A percentile compares a stretch with the other conserved stretches of the same genome.
Evolutionary conservation across 2,113 vertebrate genomes (phyloP).

Genomic region (Pungitius pungitius): DNA sequence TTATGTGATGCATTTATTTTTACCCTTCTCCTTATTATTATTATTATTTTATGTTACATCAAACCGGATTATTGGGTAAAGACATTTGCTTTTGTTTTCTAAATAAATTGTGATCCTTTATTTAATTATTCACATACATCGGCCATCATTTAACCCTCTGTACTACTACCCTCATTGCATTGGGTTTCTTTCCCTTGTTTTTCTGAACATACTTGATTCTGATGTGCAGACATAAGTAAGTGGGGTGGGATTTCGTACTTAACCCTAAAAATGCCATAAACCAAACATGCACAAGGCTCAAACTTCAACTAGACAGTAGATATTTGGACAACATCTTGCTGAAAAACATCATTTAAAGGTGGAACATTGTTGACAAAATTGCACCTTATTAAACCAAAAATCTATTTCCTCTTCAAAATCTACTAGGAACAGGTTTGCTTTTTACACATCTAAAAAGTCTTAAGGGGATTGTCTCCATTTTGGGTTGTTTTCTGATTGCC

Average conservation of each 20-base stretch:
- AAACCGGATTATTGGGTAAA: constrained; percentile 8
- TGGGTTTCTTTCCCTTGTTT: not conserved
- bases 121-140: too few species aligned
- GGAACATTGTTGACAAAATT: constrained; percentile 16
- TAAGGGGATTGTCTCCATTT: constrained; percentile 28
- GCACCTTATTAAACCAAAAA: constrained; percentile 26
- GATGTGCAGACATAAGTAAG: not conserved
- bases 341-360: constrained; percentile 17
- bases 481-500: constrained; percentile 55
- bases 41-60: constrained; percentile 5
- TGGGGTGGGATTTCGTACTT: not conserved
- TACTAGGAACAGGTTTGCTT: constrained; percentile 17
- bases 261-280: not conserved
- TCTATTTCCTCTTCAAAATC: constrained; percentile 26
- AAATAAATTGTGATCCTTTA: not conserved
- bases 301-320: constrained; percentile 2
- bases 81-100: not conserved
- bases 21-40: constrained; percentile 47
- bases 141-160: not conserved
- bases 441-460: constrained; percentile 21
- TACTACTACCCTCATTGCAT: not conserved
- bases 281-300: not conserved
- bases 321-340: constrained; percentile 27
- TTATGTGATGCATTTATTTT: constrained; percentile 58
- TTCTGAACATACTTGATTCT: not conserved